Percentiles rank a stretch among this genome's conserved stretches.
Conservation (phyloP, 2,888 invertebrate species). For the Pantelozetes paolii region DNA sequence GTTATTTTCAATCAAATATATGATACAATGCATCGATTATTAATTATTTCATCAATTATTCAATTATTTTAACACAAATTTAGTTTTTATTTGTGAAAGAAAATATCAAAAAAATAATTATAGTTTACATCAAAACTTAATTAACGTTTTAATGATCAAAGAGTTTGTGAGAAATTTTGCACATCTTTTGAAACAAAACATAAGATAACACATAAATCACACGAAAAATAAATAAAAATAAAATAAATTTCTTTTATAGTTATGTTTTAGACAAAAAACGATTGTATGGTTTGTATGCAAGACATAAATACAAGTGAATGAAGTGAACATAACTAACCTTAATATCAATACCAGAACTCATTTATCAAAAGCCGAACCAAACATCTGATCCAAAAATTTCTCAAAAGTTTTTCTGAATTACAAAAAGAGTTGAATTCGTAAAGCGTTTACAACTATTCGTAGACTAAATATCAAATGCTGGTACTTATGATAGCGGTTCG, state of each 20-base stretch:
- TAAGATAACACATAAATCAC: conserved; percentile 5
- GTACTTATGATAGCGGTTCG: background rate
- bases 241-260: background rate
- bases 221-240: background rate
- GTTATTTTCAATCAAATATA: no score
- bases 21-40: no score
- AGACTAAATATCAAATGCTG: conserved; percentile 13
- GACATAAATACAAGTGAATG: background rate
- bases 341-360: background rate
- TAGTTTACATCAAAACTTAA: no score
- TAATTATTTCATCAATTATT: no score
- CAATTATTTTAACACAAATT: no score
- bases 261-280: background rate
- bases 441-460: conserved; percentile 11
- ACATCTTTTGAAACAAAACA: no score
- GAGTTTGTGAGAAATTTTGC: no score
- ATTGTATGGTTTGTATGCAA: background rate
- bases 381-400: background rate
- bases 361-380: background rate
- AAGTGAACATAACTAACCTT: conserved; percentile 14
- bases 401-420: background rate
- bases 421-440: background rate
- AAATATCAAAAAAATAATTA: no score
- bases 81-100: no score
- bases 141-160: no score